phyloP scores from a whole-genome alignment of 2,113 vertebrate species.

The Rhineura floridana region DNA sequence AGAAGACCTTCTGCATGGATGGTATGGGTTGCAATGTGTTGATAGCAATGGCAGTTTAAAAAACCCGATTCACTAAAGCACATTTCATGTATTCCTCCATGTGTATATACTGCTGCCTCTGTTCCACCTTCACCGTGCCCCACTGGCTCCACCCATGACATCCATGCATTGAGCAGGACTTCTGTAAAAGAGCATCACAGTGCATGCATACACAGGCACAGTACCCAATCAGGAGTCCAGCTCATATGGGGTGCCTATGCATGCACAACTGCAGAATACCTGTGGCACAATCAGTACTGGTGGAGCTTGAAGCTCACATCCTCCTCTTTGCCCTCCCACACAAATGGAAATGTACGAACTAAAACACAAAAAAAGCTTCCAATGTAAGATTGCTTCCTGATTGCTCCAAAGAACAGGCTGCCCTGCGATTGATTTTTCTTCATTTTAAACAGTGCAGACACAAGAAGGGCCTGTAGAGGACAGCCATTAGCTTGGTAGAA shows the following conservation, averaged over 20 bases:
- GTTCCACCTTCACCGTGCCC: not conserved
- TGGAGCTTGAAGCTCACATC: not conserved
- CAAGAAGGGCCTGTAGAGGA: not conserved
- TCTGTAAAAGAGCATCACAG: not conserved
- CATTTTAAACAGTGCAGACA: not conserved
- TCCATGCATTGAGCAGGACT: not conserved
- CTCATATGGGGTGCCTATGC: too few relatives aligned
- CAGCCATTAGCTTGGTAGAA: not conserved
- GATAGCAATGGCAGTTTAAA: too few relatives aligned
- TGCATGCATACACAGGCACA: not conserved
- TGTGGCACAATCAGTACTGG: not conserved
- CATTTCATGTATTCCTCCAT: not conserved
- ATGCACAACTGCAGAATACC: not conserved
- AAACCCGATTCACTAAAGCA: not conserved
- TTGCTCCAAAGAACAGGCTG: not conserved
- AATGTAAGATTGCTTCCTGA: not conserved
- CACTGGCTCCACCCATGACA: not conserved
- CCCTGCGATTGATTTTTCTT: not conserved
- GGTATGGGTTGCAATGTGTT: not conserved
- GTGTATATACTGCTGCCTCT: not conserved
- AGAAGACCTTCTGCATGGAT: not conserved
- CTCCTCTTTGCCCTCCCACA: not conserved
- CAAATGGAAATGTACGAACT: not conserved
- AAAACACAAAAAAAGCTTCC: not conserved
- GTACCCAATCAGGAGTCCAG: not conserved